Base-by-base conservation (phyloP, 2,797 vertebrate species). In the Pagetopsis macropterus region DNA sequence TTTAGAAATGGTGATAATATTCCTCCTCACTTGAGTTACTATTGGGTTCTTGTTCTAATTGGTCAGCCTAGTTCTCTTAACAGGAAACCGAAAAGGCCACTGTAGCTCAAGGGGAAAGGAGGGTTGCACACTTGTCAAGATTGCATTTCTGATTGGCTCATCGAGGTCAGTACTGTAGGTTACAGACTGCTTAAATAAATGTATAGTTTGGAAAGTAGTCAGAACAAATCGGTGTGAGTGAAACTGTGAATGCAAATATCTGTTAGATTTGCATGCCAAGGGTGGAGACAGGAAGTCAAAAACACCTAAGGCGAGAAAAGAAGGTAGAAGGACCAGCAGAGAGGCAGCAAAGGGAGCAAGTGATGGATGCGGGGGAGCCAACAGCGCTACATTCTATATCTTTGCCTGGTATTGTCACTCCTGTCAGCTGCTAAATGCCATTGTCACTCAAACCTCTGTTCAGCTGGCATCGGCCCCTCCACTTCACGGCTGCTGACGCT, bases 381-480 rank as follows among this genome's bases (percentile, higher is more conserved):
- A 57, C 68, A 72, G 79, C 44, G 74, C 87, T 86, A 90, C 90
- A 88, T 90, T 89, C 82, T 90, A 89, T 90, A 82, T 91, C 93
- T 88, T 84, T 84, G 80, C 88, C 79, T 88, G 87, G 88, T 82
- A 84, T 87, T 83, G 85, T 88, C 88, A 72, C 82, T 85, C 58
- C 75, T 78, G 88, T 90, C 88, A 88, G 83, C 82, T 52, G 86
- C 79, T 89, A 90, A 92, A 90, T 87, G 89, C 89, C 91, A 89
- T 79, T 86, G 89, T 90, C 91, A 92, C 70, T 92, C 89, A 91
- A 81, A 73, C 64, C 83, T 81, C 65, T 73, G 86, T 83, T 85
- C 69, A 66, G 75, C 72, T 88, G 85, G 88, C 83, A 78, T 51
- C 76, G 59, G 63, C 67, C 48, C 56, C 66, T 75, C 52, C 49